A percentile compares a stretch with the other conserved stretches of the same genome.
These are phyloP conservation scores for Dipodomys stephensi DNA, from an alignment of 2,113 vertebrate species.

Conservation along the genomic window DNA sequence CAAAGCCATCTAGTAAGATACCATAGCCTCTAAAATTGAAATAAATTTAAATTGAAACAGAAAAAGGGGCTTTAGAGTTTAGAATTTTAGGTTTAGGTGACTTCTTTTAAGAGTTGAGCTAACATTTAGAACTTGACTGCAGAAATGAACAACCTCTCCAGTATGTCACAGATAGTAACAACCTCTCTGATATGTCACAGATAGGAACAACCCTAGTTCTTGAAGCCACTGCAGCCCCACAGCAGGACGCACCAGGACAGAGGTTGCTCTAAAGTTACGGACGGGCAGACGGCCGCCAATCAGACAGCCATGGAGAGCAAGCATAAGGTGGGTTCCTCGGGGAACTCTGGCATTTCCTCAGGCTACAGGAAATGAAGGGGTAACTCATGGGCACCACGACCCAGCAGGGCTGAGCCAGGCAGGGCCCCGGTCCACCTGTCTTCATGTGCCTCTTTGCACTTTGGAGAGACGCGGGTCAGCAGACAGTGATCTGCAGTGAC, in stretches of 20 bases:
- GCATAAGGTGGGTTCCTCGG: neutral
- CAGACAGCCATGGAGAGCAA: too few species aligned
- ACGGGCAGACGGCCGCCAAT: neutral
- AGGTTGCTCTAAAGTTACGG: neutral
- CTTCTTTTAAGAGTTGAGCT: neutral
- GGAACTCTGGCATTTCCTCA: conserved; percentile 4
- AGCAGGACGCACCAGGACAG: neutral
- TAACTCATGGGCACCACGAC: neutral
- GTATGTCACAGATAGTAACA: neutral
- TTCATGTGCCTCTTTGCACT: neutral
- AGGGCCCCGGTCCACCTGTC: neutral
- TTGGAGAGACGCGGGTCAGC: neutral
- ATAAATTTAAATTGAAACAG: conserved; percentile 8
- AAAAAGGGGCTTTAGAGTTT: neutral
- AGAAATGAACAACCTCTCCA: neutral
- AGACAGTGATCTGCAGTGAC: neutral
- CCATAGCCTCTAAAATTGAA: neutral
- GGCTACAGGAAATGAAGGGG: neutral
- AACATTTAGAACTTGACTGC: neutral
- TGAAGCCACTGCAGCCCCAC: neutral
- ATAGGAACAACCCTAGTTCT: neutral
- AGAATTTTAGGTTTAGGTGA: neutral
- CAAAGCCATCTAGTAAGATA: neutral
- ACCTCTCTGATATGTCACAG: neutral
- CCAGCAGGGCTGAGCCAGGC: neutral